A percentile compares a stretch with the other conserved stretches of the same genome.
Conservation (phyloP, 1,140 invertebrate species). For the Ceratitis capitata region DNA sequence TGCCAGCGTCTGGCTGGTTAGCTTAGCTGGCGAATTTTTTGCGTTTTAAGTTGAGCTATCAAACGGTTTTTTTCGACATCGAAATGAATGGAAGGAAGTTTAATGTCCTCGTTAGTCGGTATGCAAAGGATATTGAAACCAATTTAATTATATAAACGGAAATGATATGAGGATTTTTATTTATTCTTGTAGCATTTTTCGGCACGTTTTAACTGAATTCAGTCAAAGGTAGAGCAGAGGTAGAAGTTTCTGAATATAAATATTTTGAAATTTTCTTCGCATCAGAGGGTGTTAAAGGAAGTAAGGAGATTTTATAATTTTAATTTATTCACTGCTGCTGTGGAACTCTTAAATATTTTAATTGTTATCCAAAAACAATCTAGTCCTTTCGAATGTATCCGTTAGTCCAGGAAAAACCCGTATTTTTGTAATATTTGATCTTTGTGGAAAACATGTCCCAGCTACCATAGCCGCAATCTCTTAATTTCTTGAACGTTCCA, state of each 20-base stretch:
- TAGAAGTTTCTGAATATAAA: not conserved
- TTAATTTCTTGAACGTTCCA: no score
- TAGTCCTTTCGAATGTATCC: no score
- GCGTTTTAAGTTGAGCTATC: not conserved
- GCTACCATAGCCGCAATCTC: no score
- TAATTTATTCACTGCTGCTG: no score
- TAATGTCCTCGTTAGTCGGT: not conserved
- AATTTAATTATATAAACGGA: constrained; percentile 20
- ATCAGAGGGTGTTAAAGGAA: no score
- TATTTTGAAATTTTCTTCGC: no score
- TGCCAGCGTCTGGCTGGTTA: not conserved
- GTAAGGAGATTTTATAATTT: no score
- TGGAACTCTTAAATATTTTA: no score
- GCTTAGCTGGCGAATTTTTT: not conserved
- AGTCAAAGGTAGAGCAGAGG: not conserved
- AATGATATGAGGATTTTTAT: not conserved
- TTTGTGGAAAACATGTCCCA: no score
- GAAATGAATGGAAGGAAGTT: not conserved
- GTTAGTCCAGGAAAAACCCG: no score
- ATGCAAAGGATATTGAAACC: constrained; percentile 9
- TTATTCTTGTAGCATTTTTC: not conserved
- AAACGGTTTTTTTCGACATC: not conserved
- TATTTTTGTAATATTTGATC: no score
- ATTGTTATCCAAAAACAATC: no score
- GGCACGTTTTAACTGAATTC: not conserved